Base-by-base conservation (phyloP, 2,888 invertebrate species). In the Pyrgus malvae region DNA sequence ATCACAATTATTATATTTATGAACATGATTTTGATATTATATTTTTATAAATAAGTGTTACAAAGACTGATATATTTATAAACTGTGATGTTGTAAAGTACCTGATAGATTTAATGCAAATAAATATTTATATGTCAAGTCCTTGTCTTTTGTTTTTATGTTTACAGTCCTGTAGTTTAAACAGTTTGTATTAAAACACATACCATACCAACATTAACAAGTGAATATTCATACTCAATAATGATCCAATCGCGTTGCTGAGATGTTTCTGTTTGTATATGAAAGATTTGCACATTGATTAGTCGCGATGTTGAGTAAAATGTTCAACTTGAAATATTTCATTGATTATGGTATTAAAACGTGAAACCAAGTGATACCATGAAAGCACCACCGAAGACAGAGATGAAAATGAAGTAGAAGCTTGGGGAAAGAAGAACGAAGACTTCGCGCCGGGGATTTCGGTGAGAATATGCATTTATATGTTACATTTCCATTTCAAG, bases 401-500 rank as follows among this genome's bases (percentile, higher is more conserved):
- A 51, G 51, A 44, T 38, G 35, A 51, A 50, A 48, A 48, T 9
- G 14, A 41, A 59, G n/a, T n/a, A 56, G 53, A 56, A 2, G 7
- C 67, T 57, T 56, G 45, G 33, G 44, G 27, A 37, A 21, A 29
- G 63, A 66, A 68, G 60, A 67, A 51, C 46, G 70, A 73, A 69
- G 56, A 49, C 64, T 57, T 3, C 73, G 68, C 73, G 19, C 68
- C 75, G 64, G 7, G 73, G 70, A 72, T 48, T 9, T 56, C 63
- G 78, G 78, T 78, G 63, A 78, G 78, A 72, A 44, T 64, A 63
- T 51, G 37, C 31, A 55, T 63, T 60, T 60, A 55, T 59, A 60
- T 56, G 53, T 61, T 50, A 57, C 31, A 57, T 48, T 38, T 3
- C n/a, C 35, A 63, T 51, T 87, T 79, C 82, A 56, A 72, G 88